phyloP scores from a whole-genome alignment of 2,888 invertebrate species.

The Phymatocera aterrima region DNA sequence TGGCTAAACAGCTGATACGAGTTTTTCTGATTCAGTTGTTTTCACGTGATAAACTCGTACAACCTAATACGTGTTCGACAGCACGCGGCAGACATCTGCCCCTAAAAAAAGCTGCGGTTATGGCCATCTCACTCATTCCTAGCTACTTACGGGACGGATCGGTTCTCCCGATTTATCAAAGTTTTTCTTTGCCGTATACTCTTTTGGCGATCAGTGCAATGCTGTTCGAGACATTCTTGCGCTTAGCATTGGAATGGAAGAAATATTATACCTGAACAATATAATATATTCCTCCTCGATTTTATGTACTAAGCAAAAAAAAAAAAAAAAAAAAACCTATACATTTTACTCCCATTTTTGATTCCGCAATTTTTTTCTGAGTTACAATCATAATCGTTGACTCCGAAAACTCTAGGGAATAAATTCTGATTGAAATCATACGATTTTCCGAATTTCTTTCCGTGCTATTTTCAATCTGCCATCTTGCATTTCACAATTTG shows the following conservation, averaged over 20 bases:
- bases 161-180: conserved; percentile 29
- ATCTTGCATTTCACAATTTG: background rate
- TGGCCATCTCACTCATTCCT: background rate
- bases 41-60: too few species aligned
- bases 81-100: conserved; percentile 41
- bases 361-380: too few species aligned
- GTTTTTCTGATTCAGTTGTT: conserved; percentile 36
- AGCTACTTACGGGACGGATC: background rate
- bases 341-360: too few species aligned
- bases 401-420: background rate
- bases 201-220: conserved; percentile 28
- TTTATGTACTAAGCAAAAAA: too few species aligned
- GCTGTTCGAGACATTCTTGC: conserved; percentile 17
- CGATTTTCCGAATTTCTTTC: background rate
- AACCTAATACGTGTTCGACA: conserved; percentile 40
- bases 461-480: background rate
- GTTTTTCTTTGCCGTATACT: conserved; percentile 19
- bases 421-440: background rate
- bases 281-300: too few species aligned
- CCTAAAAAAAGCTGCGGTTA: conserved; percentile 29
- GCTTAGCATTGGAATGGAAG: background rate
- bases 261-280: too few species aligned
- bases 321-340: background rate
- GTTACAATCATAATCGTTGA: background rate
- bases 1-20: too few species aligned